Conservation (phyloP, 2,113 vertebrate genomes). For the Cochlearius cochlearius region DNA sequence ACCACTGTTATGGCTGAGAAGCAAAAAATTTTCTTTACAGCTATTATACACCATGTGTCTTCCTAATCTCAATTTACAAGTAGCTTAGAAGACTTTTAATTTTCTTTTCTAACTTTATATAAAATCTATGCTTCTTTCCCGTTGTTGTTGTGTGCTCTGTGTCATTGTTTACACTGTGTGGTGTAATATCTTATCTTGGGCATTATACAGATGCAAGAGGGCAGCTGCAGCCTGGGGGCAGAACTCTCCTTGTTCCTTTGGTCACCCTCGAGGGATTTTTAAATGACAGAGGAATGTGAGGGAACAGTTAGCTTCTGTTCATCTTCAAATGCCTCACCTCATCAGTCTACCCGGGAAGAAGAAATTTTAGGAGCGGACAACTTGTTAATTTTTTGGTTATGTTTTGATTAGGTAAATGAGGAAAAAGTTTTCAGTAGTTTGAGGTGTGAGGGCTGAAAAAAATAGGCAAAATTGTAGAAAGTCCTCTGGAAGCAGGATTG, state of each 20-base stretch:
- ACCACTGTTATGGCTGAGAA: neutral
- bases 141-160: neutral
- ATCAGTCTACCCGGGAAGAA: neutral
- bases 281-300: neutral
- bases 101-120: neutral
- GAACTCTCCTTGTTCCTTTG: neutral
- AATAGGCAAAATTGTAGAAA: neutral
- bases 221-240: neutral
- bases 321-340: neutral
- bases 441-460: neutral
- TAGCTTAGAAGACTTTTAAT: neutral
- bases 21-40: neutral
- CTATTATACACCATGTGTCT: too few species aligned
- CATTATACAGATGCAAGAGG: neutral
- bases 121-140: accelerated
- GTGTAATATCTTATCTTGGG: neutral
- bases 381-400: neutral
- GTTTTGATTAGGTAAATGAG: neutral
- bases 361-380: neutral
- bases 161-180: neutral
- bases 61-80: neutral
- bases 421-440: neutral
- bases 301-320: neutral
- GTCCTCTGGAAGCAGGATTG: neutral
- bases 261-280: neutral